These are phyloP conservation scores for Silurus asotus DNA, from an alignment of 2,113 vertebrate genomes.

Conservation along the genomic window DNA sequence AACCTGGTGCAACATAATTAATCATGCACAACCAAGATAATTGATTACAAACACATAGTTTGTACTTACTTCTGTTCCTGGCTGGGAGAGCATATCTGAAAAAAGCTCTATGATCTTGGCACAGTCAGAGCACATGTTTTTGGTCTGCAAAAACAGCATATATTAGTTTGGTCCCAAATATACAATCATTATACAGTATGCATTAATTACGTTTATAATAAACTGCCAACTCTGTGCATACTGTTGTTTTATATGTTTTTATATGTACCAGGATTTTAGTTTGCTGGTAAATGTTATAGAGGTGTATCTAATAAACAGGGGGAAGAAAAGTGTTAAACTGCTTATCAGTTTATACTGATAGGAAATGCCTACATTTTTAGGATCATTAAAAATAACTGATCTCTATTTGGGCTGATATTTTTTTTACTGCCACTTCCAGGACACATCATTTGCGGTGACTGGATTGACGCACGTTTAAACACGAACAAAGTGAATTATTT, in stretches of 20 bases:
- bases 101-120: slow-evolving; percentile 64
- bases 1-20: background rate
- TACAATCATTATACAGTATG: background rate
- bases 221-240: background rate
- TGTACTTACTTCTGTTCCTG: slow-evolving; percentile 62
- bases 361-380: background rate
- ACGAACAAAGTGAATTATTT: background rate
- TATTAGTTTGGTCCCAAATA: slow-evolving; percentile 10
- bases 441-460: background rate
- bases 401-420: background rate
- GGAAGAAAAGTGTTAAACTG: background rate
- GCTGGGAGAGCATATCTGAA: slow-evolving; percentile 61
- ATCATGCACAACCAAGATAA: background rate
- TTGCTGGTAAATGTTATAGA: background rate
- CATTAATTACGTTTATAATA: background rate
- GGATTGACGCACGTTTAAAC: background rate
- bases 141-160: slow-evolving; percentile 49
- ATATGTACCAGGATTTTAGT: background rate
- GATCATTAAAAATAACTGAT: background rate
- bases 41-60: background rate
- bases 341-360: background rate
- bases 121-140: slow-evolving; percentile 67
- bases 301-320: background rate
- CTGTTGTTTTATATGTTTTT: background rate
- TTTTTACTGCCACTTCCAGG: background rate